Evolutionary conservation across 2,797 vertebrate species (phyloP), one percentile per base, ranked within the genome.

Genomic region (Astyanax mexicanus): DNA sequence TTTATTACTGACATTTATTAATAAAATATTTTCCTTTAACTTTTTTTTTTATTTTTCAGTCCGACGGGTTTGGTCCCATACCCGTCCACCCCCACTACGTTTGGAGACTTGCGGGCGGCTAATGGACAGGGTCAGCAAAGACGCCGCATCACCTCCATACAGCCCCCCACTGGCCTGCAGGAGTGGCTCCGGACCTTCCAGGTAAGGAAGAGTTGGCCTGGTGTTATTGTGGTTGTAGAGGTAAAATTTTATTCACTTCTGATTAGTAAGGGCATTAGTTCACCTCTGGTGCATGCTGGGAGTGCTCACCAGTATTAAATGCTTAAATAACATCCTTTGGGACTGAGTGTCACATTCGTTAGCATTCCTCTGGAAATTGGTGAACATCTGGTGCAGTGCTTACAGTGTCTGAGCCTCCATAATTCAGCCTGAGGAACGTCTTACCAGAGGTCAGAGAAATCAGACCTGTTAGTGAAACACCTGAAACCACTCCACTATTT

Each of bases 141-240:
- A 65, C 95, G 98, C 61, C 94, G 97, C 32, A 97, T 99, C 86
- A 97, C 97, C 85, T 97, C 97, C 78, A 96, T 99, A 84, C 97
- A 98, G 84, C 98, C 98, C 1, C 98, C 98, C 0, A 93, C 96
- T 0, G 98, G 97, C 89, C 96, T 99, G 80, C 98, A 99, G 82
- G 98, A 99, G 88, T 99, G 98, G 98, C 96, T 99, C 89, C 97
- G 98, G 81, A 99, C 96, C 91, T 99, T 99, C 93, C 98, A 99
- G 97, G 98, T 99, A 87, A 93, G 86, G n/a, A 4, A 32, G 25
- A 2, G 32, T n/a, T n/a, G n/a, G n/a, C n/a, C n/a, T n/a, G n/a
- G n/a, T n/a, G n/a, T n/a, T n/a, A n/a, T n/a, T n/a, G n/a, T n/a
- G n/a, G n/a, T n/a, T n/a, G n/a, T n/a, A n/a, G n/a, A n/a, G n/a